phyloP scores from a whole-genome alignment of 2,113 vertebrate species.

The Pygoscelis antarcticus region DNA sequence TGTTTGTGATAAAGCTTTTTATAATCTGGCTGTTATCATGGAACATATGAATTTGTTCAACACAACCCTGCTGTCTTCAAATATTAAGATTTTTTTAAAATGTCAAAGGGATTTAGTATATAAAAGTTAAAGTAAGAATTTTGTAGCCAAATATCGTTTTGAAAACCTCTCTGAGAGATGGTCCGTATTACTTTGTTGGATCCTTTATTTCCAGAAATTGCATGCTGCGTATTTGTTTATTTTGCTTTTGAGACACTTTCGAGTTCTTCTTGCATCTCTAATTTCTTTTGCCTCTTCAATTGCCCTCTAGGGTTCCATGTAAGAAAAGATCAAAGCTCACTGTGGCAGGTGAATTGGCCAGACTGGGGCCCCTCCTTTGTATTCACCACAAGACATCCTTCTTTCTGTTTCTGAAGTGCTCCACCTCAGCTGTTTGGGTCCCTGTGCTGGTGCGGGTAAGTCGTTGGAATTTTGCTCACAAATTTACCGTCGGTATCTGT shows the following conservation, averaged over 20 bases:
- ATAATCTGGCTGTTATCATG: background rate
- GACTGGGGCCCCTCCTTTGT: conserved; percentile 74
- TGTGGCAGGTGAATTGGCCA: conserved; percentile 74
- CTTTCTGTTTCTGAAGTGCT: conserved; percentile 74
- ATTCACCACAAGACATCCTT: conserved; percentile 80
- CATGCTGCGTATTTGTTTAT: background rate
- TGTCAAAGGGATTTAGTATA: background rate
- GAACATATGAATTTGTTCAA: background rate
- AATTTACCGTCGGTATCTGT: background rate
- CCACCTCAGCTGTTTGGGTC: conserved; percentile 30
- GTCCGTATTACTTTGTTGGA: background rate
- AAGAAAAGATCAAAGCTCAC: conserved; percentile 41
- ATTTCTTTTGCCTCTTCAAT: background rate
- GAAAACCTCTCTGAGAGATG: background rate
- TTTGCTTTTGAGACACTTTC: background rate
- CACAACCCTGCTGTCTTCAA: background rate
- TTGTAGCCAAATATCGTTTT: background rate
- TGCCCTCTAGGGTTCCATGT: conserved; percentile 11
- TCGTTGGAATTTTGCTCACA: background rate
- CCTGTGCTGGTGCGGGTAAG: conserved; percentile 82
- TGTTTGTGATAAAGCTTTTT: background rate
- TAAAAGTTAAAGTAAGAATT: background rate
- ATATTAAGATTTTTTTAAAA: background rate
- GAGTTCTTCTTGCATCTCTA: background rate
- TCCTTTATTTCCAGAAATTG: background rate